Evolutionary conservation across 2,888 invertebrate genomes (phyloP).

Genomic region (Teinopalpus imperialis): DNA sequence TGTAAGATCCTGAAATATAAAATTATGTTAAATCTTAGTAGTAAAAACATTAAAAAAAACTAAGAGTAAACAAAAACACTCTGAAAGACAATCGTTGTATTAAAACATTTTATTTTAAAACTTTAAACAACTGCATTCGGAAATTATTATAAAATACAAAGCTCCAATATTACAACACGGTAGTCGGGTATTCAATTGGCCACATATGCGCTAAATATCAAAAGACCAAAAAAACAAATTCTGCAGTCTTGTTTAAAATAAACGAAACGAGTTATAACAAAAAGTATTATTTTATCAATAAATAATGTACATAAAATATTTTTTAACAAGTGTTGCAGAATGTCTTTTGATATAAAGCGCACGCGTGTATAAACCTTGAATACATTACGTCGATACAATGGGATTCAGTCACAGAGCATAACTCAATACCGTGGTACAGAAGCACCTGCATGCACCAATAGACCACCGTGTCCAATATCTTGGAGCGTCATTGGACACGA

Average conservation of each 20-base stretch:
- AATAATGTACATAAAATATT: background rate
- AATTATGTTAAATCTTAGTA: slow-evolving; percentile 36
- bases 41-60: slow-evolving; percentile 33
- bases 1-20: slow-evolving; percentile 36
- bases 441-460: no score
- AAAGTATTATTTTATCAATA: background rate
- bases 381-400: background rate
- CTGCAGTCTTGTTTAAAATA: slow-evolving; percentile 12
- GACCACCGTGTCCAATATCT: no score
- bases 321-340: slow-evolving; percentile 2
- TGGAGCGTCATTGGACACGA: no score
- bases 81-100: slow-evolving; percentile 36
- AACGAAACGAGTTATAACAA: background rate
- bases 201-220: slow-evolving; percentile 57
- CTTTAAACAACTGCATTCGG: slow-evolving; percentile 31
- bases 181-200: slow-evolving; percentile 36
- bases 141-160: slow-evolving; percentile 5
- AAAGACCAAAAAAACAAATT: slow-evolving; percentile 35
- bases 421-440: no score
- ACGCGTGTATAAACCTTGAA: slow-evolving; percentile 2
- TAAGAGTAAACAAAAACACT: slow-evolving; percentile 40
- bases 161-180: slow-evolving; percentile 45
- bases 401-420: background rate
- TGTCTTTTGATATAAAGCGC: slow-evolving; percentile 19
- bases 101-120: slow-evolving; percentile 32